Evolutionary conservation across 2,888 invertebrate species (phyloP), one percentile per base, ranked within the genome.

Genomic region (Torymus texanus): DNA sequence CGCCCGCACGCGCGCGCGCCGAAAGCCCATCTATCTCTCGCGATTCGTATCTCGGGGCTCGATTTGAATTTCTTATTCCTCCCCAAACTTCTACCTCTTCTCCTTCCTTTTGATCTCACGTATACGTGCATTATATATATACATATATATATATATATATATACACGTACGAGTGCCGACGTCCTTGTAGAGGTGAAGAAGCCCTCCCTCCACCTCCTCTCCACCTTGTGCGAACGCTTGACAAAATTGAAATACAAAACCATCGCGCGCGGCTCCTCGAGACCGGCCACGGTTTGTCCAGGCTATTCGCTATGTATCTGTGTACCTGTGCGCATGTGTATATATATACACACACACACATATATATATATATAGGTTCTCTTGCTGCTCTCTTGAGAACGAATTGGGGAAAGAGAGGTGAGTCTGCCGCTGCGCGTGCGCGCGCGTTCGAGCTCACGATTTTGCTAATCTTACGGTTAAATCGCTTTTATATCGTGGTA

Each of bases 31-130:
- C 79, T 75, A 79, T 81, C 81, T 81, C 79, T 68, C 70, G 76
- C 79, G 81, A 81, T 81, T 81, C 76, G 65, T 79, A 81, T 81
- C 81, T 81, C 62, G 65, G 66, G 65, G 77, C 76, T 78, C 79
- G 81, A 81, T 81, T 81, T 81, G 76, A 81, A 81, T 81, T 81
- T 81, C 79, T 81, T 76, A 81, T 81, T 81, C 70, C 76, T 80
- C 66, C 78, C 80, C 75, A 74, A 79, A 76, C 51, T 61, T 56
- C 61, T 29, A 14, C 50, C 71, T 63, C 21, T 16, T 18, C 21
- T 50, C 58, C 63, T 5, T 58, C 55, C 21, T 41, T 56, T 41
- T 74, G 56, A 5, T 41, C 41, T 41, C 41, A 41, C 41, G 41
- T 41, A 8, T 41, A 41, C 41, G 41, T 41, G 41, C 10, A 41